Evolutionary conservation across 2,113 vertebrate genomes (phyloP), one percentile per base, ranked within the genome.

Genomic region (Phrynosoma platyrhinos): DNA sequence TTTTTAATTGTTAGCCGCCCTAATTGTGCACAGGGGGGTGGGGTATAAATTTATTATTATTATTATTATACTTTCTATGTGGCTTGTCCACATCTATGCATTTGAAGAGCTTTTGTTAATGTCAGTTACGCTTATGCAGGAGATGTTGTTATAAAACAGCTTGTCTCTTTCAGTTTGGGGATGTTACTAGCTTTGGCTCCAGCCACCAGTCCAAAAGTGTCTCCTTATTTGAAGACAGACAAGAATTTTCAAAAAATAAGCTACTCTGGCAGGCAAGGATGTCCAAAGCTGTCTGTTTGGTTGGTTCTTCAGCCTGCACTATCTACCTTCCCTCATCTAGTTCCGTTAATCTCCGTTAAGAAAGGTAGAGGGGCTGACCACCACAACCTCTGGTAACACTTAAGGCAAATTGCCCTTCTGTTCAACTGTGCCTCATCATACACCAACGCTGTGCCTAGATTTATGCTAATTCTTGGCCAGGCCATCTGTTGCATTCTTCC

Each of bases 401-500:
- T 36, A 36, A 55, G 42, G 27, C 25, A 55, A n/a, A 32, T 30
- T 47, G 42, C 42, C 4, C 2, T 78, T 52, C 78, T 79, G 30
- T 47, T 53, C 20, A n/a, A 18, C 75, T 13, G 23, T 9, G n/a
- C 68, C 25, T 36, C 66, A 47, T 27, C 64, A 78, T 72, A 30
- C 25, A 9, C 53, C 25, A 13, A 13, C n/a, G 27, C 1, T 5
- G 16, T 40, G 77, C 32, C 64, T 21, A 42, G 71, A 89, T 89
- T 80, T 80, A 71, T 85, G 85, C 85, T 64, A 62, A 52, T 55
- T 30, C 69, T 52, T 21, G 82, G 85, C 77, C 80, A 4, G 13
- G 23, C 47, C 85, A 74, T 76, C 85, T 85, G 32, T 85, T 87
- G 77, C 66, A 55, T 21, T 53, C 68, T 52, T 58, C 32, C 72